Evolutionary conservation across 2,113 vertebrate genomes (phyloP), one percentile per base, ranked within the genome.

Genomic region (Globicephala melas): DNA sequence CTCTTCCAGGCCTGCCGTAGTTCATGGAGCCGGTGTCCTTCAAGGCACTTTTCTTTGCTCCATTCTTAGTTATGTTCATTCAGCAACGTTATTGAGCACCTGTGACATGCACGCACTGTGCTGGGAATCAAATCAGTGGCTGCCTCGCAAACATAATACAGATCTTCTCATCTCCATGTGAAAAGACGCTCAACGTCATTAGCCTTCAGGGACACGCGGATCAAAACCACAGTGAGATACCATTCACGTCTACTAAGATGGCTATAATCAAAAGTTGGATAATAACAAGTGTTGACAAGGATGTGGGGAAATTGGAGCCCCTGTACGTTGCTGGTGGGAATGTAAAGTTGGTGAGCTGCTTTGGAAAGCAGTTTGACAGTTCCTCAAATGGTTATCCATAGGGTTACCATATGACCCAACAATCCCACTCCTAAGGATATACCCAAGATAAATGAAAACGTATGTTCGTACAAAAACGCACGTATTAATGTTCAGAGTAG

Each of bases 361-460:
- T 76, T 55, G 47, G 63, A 79, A 65, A 93, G 38, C 21, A 47
- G 1, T 67, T 23, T 18, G 5, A 58, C 1, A 55, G 76, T 50
- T 50, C 23, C 25, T 85, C n/a, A 68, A 18, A 65, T 23, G 25
- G 5, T 63, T 50, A 73, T 60, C 21, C 33, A 20, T 2, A 15
- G 58, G 44, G 33, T 77, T 88, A 36, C 17, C 8, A 3, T 26
- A 33, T 11, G 47, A 91, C 28, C 77, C 31, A 41, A 41, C 14
- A 38, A 26, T 70, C 76, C 26, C 18, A 58, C 70, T 82, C 36
- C 33, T 84, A 67, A 38, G 44, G 65, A 68, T 41, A 60, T 50
- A 76, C 20, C 36, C 18, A 23, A 87, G 74, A 81, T 58, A 81
- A 90, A 33, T 31, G 73, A 89, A 91, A 85, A 65, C 23, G 14